phyloP scores from a whole-genome alignment of 2,797 vertebrate species.

The Tarsius wallacei region DNA sequence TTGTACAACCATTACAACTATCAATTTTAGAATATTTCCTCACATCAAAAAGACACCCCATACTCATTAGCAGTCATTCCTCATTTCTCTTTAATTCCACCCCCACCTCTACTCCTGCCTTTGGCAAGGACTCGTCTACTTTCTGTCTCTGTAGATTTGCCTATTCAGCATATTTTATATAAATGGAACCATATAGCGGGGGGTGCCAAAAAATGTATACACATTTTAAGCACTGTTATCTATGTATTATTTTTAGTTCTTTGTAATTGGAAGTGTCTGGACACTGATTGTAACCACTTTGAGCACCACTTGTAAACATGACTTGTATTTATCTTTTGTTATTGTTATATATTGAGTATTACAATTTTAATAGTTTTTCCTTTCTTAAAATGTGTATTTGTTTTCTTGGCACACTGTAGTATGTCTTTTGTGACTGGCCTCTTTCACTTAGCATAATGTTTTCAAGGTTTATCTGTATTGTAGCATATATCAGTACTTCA shows the following conservation, averaged over 20 bases:
- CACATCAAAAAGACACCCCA: background rate
- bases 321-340: no score
- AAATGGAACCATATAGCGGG: background rate
- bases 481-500: background rate
- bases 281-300: no score
- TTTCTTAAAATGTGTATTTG: no score
- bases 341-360: no score
- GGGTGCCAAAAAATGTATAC: no score
- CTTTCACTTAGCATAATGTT: slow-evolving; percentile 40
- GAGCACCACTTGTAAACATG: no score
- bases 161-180: slow-evolving; percentile 11
- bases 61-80: background rate
- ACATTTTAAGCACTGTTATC: no score
- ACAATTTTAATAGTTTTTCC: no score
- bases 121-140: background rate
- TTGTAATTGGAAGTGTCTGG: no score
- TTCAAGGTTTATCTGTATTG: background rate
- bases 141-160: slow-evolving; percentile 4
- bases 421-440: background rate
- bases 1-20: background rate
- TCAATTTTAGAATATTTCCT: slow-evolving; percentile 40
- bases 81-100: background rate
- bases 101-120: background rate
- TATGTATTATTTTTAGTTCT: no score
- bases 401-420: no score